phyloP scores from a whole-genome alignment of 2,888 invertebrate genomes.

The Biston stratarius region DNA sequence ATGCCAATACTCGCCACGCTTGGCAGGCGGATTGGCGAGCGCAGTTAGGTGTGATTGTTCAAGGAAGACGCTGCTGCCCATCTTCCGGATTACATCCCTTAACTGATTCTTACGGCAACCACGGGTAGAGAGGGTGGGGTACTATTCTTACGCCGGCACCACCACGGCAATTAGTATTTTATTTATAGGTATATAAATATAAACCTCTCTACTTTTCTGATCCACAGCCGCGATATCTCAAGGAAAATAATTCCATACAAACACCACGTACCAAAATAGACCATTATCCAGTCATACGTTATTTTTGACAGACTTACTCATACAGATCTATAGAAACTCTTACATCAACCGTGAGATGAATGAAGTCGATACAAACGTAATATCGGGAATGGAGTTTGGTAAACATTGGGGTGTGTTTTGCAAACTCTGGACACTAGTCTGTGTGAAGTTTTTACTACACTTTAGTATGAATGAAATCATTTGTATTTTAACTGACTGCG shows the following conservation, averaged over 20 bases:
- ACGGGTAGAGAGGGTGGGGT: too few species aligned
- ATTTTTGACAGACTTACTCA: constrained; percentile 16
- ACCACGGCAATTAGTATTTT: too few species aligned
- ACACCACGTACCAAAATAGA: constrained; percentile 26
- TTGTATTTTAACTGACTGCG: background rate
- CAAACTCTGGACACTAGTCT: constrained; percentile 10
- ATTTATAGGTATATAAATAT: background rate
- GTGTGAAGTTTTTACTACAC: background rate
- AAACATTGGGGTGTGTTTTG: constrained; percentile 10
- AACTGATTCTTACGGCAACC: too few species aligned
- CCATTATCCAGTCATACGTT: constrained; percentile 24
- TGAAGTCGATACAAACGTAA: background rate
- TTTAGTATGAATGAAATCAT: background rate
- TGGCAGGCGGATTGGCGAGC: too few species aligned
- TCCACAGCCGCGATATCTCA: constrained; percentile 20
- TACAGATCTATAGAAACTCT: background rate
- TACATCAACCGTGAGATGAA: constrained; percentile 5
- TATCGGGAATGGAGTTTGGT: constrained; percentile 8
- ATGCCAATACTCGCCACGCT: too few species aligned
- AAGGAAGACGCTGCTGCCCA: too few species aligned
- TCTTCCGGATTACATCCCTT: too few species aligned
- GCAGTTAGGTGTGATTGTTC: too few species aligned
- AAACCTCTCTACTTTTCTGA: background rate
- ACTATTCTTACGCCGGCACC: too few species aligned
- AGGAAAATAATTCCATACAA: constrained; percentile 30